A percentile compares a stretch with the other conserved stretches of the same genome.
phyloP scores from a whole-genome alignment of 2,797 vertebrate species.

The Molossus molossus region DNA sequence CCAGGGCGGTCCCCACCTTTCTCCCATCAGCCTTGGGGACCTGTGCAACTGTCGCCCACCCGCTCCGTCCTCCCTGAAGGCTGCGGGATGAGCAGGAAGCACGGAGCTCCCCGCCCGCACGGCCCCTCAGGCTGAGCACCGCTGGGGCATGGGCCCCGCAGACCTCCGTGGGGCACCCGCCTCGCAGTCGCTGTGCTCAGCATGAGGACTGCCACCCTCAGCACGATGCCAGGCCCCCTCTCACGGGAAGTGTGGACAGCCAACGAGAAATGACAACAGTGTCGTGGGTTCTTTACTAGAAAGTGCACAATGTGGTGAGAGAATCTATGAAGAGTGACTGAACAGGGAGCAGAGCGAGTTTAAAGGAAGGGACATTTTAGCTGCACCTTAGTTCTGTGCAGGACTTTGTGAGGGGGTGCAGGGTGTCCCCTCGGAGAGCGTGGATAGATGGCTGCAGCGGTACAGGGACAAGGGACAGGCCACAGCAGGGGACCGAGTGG shows the following conservation, averaged over 20 bases:
- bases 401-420: background rate
- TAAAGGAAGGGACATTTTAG: constrained; percentile 34
- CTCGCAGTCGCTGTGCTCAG: background rate
- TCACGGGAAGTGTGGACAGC: background rate
- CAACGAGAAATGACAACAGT: background rate
- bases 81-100: rapidly evolving
- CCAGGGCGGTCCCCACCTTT: background rate
- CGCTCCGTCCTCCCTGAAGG: background rate
- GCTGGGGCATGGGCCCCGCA: background rate
- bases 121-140: rapidly evolving
- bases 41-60: background rate
- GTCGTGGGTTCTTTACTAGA: background rate
- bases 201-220: too few species aligned
- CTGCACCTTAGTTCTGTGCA: background rate
- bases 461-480: background rate
- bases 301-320: background rate
- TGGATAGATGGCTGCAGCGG: background rate
- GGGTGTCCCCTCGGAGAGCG: background rate
- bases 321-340: background rate
- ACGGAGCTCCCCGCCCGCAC: background rate
- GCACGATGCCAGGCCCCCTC: background rate
- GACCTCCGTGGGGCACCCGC: rapidly evolving
- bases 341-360: background rate
- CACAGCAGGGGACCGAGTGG: background rate
- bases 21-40: background rate